phyloP scores from a whole-genome alignment of 2,797 vertebrate genomes.

The Hippocampus kuda region DNA sequence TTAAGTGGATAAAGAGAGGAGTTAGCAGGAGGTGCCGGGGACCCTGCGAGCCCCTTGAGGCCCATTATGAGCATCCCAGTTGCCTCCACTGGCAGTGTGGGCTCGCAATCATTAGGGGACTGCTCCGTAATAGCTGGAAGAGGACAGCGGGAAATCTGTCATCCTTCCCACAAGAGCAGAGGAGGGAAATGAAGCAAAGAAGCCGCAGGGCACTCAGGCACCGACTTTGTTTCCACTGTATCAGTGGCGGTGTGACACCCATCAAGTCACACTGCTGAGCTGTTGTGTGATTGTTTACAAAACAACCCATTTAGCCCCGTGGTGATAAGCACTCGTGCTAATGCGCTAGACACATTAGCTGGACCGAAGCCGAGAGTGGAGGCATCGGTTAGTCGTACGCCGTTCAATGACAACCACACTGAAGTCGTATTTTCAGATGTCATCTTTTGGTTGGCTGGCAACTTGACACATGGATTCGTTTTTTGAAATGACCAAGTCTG shows the following conservation, averaged over 20 bases:
- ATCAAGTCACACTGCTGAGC: not conserved
- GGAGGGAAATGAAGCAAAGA: constrained; percentile 23
- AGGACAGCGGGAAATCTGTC: constrained; percentile 35
- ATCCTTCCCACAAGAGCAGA: constrained; percentile 20
- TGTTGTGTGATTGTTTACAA: not conserved
- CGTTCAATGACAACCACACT: no score
- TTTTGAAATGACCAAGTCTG: no score
- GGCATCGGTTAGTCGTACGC: no score
- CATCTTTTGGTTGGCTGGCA: no score
- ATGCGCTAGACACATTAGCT: no score
- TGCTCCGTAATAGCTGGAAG: constrained; percentile 24
- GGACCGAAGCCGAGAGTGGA: no score
- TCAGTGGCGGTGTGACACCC: not conserved
- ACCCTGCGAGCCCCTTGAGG: constrained; percentile 30
- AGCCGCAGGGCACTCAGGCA: constrained; percentile 9
- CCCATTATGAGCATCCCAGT: constrained; percentile 38
- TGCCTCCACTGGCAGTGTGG: constrained; percentile 23
- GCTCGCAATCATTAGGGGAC: constrained; percentile 33
- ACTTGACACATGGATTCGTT: no score
- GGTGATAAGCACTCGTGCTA: not conserved
- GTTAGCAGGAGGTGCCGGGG: constrained; percentile 27
- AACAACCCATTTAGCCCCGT: not conserved
- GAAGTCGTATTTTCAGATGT: no score
- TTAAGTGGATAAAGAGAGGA: constrained; percentile 42
- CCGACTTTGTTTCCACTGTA: constrained; percentile 16